These are phyloP conservation scores for Pararge aegeria DNA, from an alignment of 1,140 invertebrate species.

Conservation along the genomic window DNA sequence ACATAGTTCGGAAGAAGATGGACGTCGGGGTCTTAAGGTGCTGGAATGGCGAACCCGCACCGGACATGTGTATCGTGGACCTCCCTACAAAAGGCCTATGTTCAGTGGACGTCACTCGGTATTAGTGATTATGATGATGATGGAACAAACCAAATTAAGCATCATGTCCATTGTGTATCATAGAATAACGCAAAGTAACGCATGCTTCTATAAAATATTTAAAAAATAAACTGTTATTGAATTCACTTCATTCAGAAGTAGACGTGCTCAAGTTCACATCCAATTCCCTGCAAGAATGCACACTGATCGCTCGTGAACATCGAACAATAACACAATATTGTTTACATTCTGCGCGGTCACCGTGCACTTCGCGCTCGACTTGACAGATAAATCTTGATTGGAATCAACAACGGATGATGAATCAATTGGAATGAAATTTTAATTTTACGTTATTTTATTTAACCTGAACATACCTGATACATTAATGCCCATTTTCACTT, in stretches of 20 bases:
- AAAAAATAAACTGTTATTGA: neutral
- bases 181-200: too few species aligned
- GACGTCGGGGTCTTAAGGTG: too few species aligned
- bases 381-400: slow-evolving; percentile 22
- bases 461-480: neutral
- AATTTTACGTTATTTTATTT: too few species aligned
- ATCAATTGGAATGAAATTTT: slow-evolving; percentile 1
- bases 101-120: too few species aligned
- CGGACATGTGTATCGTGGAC: too few species aligned
- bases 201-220: neutral
- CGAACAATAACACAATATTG: slow-evolving; percentile 11
- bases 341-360: slow-evolving; percentile 27
- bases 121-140: too few species aligned
- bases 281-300: slow-evolving; percentile 22
- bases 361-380: slow-evolving; percentile 22
- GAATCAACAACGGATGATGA: slow-evolving; percentile 7
- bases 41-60: too few species aligned
- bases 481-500: neutral
- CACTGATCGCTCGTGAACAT: slow-evolving; percentile 12
- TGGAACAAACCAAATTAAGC: too few species aligned
- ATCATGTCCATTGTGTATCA: too few species aligned
- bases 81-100: too few species aligned
- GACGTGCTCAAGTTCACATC: slow-evolving; percentile 2
- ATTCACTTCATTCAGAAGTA: neutral
- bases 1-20: too few species aligned